These are phyloP conservation scores for Cyclargus thomasi DNA, from an alignment of 1,140 invertebrate genomes.

Conservation along the genomic window DNA sequence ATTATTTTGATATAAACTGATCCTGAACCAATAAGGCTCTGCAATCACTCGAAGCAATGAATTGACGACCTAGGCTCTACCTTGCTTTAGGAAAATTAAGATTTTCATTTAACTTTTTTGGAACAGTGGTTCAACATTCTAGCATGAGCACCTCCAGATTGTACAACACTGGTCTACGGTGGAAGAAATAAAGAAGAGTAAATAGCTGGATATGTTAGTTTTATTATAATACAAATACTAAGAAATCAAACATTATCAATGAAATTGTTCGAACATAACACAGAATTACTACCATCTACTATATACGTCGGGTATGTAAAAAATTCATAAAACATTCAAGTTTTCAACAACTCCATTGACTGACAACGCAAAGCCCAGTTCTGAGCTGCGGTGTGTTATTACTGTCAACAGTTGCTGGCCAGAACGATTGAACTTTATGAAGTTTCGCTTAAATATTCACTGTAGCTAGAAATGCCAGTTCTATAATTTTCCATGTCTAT, in stretches of 20 bases:
- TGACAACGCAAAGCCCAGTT: constrained; percentile 3
- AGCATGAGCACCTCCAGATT: too few relatives aligned
- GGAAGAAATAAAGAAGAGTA: too few relatives aligned
- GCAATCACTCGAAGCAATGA: neutral
- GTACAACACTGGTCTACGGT: too few relatives aligned
- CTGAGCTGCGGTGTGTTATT: too few relatives aligned
- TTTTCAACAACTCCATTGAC: constrained; percentile 4
- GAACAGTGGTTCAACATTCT: too few relatives aligned
- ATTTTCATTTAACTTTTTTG: neutral
- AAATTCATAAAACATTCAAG: neutral
- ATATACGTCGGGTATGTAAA: neutral
- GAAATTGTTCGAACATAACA: neutral
- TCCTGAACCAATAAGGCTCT: too few relatives aligned
- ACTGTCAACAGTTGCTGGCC: neutral
- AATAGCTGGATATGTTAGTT: too few relatives aligned
- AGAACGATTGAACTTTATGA: neutral
- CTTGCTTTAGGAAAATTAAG: neutral
- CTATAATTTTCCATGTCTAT: neutral
- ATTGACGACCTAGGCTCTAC: neutral
- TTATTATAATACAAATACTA: too few relatives aligned
- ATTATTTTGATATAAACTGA: too few relatives aligned
- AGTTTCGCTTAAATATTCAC: neutral
- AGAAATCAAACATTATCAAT: too few relatives aligned
- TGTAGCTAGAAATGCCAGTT: neutral
- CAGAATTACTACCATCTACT: neutral